Conservation (phyloP, 2,888 invertebrate genomes). For the Pterostichus madidus region DNA sequence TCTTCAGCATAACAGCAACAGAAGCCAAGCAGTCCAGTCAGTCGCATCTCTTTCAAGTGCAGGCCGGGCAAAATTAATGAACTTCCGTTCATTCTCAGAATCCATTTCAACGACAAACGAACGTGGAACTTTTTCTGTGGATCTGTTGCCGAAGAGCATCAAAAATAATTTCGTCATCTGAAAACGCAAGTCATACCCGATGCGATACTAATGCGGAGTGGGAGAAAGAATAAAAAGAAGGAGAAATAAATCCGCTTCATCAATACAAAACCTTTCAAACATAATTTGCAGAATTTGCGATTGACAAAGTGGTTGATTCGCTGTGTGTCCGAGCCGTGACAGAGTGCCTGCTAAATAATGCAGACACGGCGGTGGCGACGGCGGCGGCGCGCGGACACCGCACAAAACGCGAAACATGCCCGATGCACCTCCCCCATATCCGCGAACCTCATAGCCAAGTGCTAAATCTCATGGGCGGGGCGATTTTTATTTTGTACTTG, state of each 20-base stretch:
- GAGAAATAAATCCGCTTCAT: slow-evolving; percentile 59
- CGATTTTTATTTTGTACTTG: no score
- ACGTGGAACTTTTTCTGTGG: slow-evolving; percentile 50
- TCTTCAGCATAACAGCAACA: slow-evolving; percentile 35
- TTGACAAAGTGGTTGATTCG: slow-evolving; percentile 71
- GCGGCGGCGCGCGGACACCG: slow-evolving; percentile 28
- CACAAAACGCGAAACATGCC: slow-evolving; percentile 32
- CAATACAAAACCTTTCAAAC: slow-evolving; percentile 66
- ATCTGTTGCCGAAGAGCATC: slow-evolving; percentile 49
- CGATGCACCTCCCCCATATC: not conserved
- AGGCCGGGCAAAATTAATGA: slow-evolving; percentile 57
- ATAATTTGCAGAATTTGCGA: slow-evolving; percentile 65
- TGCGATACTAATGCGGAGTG: slow-evolving; percentile 13
- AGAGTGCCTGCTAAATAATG: slow-evolving; percentile 72
- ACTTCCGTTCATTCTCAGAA: slow-evolving; percentile 57
- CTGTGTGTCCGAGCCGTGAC: slow-evolving; percentile 71
- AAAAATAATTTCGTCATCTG: slow-evolving; percentile 65
- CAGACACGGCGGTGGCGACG: slow-evolving; percentile 69
- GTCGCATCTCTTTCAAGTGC: slow-evolving; percentile 40
- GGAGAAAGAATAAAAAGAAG: slow-evolving; percentile 13
- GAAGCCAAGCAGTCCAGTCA: slow-evolving; percentile 28
- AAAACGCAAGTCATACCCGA: slow-evolving; percentile 58
- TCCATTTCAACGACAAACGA: slow-evolving; percentile 55
- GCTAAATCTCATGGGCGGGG: no score
- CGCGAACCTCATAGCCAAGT: not conserved